Base-by-base conservation (phyloP, 2,797 vertebrate genomes). In the Gymnocypris eckloni region DNA sequence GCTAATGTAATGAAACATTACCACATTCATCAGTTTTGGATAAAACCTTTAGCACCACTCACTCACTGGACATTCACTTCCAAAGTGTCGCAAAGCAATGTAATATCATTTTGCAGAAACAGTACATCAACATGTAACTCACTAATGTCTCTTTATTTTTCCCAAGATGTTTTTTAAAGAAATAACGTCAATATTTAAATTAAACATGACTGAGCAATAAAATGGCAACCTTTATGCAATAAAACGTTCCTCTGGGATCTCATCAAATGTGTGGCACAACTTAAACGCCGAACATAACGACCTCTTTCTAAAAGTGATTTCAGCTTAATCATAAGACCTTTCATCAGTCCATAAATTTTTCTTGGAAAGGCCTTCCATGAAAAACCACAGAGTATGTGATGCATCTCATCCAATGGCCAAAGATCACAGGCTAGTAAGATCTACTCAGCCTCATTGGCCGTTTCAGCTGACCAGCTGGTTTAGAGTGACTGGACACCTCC, bases 361-460 rank as follows among this genome's bases (percentile, higher is more conserved):
- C 78, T 43, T 20, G 61, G 43, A 80, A 28, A 48, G 67, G 25
- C 25, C 22, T 54, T 81, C 48, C 64, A 52, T 22, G 45, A 81
- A 39, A 70, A 81, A 70, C 79, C 79, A 41, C 79, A 81, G 28
- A n/a, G 45, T 70, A 81, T 81, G 79, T 69, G 66, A 81, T 69
- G 79, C 79, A 81, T 81, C 48, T 81, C 79, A 70, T 69, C 48
- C 11, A 9, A 81, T 39, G 45, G 66, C 48, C 66, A 81, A 52
- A 54, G 64, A 81, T 81, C 66, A 81, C 48, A 81, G 66, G 6
- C 79, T 16, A 45, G 78, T 18, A 41, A 56, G 20, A 59, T 59
- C 37, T 39, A n/a, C 78, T 79, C 59, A 28, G 43, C 25, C 70
- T 82, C 48, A 54, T 6, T 71, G 37, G 50, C 11, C 37, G 5